phyloP scores from a whole-genome alignment of 2,113 vertebrate species.

The Limnothrissa miodon region DNA sequence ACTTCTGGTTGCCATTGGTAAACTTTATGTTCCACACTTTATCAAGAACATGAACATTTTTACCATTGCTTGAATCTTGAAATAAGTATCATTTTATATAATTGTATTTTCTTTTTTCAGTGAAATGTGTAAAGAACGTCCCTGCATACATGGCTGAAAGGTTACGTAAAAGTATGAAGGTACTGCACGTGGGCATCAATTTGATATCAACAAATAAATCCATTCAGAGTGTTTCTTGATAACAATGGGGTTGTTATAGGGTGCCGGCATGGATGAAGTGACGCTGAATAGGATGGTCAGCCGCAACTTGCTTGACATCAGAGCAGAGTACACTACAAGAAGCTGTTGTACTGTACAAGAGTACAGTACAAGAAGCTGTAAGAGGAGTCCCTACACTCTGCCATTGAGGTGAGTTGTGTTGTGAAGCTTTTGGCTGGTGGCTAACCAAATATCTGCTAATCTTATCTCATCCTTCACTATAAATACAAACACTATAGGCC shows the following conservation, averaged over 20 bases:
- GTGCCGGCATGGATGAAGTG: conserved; percentile 73
- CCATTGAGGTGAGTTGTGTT: conserved; percentile 67
- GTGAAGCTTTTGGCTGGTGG: not conserved
- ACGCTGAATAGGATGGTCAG: conserved; percentile 76
- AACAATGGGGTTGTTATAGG: conserved; percentile 57
- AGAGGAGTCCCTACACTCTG: conserved; percentile 66
- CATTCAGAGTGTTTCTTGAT: not conserved
- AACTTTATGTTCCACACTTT: not conserved
- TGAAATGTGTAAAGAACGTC: conserved; percentile 61
- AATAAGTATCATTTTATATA: not conserved
- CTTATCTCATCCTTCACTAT: not conserved
- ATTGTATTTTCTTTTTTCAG: conserved; percentile 45
- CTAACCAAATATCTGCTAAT: conserved; percentile 15
- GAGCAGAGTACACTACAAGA: conserved; percentile 76
- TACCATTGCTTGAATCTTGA: not conserved
- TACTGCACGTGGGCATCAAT: conserved; percentile 22
- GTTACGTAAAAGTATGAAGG: conserved; percentile 65
- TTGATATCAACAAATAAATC: not conserved
- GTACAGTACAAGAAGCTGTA: conserved; percentile 76
- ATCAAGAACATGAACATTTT: not conserved
- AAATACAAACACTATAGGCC: not conserved
- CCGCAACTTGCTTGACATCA: conserved; percentile 81
- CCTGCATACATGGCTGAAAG: conserved; percentile 63
- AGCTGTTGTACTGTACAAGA: no score
- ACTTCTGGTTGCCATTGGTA: conserved; percentile 78